Percentiles rank a stretch among this genome's conserved stretches.
Evolutionary conservation across 2,797 vertebrate genomes (phyloP).

Genomic region (Onychomys leucogaster): DNA sequence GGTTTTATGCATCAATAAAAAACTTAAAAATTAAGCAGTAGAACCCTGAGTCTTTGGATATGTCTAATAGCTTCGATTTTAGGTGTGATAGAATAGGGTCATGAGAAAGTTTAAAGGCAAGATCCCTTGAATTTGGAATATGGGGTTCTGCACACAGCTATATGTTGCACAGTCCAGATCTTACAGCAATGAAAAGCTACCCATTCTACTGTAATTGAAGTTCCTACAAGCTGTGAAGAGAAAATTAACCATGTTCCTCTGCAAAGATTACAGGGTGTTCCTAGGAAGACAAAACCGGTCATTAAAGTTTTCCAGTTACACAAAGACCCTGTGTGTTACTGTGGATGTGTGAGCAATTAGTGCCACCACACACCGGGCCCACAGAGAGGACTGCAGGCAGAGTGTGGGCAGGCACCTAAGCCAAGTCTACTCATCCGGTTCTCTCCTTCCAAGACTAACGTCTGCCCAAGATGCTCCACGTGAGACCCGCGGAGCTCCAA

Average conservation of each 20-base stretch:
- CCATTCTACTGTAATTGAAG: conserved; percentile 54
- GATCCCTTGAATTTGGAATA: not conserved
- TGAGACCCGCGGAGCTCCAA: not conserved
- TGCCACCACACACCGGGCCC: not conserved
- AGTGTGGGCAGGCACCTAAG: not conserved
- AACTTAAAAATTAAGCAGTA: not conserved
- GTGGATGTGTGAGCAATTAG: conserved; percentile 67
- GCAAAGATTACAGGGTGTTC: conserved; percentile 78
- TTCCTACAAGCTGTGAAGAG: conserved; percentile 56
- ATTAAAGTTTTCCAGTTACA: conserved; percentile 75
- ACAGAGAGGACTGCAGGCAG: not conserved
- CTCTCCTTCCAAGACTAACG: not conserved
- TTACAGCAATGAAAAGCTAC: conserved; percentile 60
- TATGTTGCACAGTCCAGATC: conserved; percentile 8
- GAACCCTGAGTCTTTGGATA: not conserved
- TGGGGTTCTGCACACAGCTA: conserved; percentile 4
- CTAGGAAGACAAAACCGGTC: conserved; percentile 67
- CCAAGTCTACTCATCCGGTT: not conserved
- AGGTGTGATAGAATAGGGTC: not conserved
- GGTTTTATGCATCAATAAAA: not conserved
- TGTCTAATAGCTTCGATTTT: not conserved
- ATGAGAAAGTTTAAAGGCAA: not conserved
- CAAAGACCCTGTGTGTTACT: conserved; percentile 31
- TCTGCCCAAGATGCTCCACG: not conserved
- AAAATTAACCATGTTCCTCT: conserved; percentile 62